A percentile compares a stretch with the other conserved stretches of the same genome.
phyloP scores from a whole-genome alignment of 2,797 vertebrate species.

The Hippocampus kuda region DNA sequence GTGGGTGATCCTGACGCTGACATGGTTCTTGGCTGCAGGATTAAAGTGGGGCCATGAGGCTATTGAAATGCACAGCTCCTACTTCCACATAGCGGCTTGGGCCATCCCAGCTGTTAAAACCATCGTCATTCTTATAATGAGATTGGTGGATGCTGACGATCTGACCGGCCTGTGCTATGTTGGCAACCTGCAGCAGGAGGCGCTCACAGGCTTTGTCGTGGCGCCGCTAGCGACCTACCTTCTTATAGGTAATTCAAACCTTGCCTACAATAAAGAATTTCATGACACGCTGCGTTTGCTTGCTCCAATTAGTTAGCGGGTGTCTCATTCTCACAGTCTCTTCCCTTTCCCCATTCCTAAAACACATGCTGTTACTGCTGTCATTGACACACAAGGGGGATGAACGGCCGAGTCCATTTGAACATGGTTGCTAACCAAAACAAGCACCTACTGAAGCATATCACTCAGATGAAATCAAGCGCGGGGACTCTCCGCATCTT shows the following conservation, averaged over 20 bases:
- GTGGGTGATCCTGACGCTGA: conserved; percentile 97
- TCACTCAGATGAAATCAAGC: too few relatives aligned
- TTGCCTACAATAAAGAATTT: not conserved
- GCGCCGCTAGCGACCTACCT: conserved; percentile 93
- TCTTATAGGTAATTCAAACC: conserved; percentile 68
- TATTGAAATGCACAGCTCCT: conserved; percentile 99
- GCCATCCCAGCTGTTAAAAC: conserved; percentile 96
- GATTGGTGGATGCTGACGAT: conserved; percentile 91
- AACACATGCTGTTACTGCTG: too few relatives aligned
- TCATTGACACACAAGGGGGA: too few relatives aligned
- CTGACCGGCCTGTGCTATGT: conserved; percentile 93
- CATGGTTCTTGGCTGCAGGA: conserved; percentile 95
- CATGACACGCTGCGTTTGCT: not conserved
- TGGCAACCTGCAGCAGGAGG: conserved; percentile 91
- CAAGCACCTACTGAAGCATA: too few relatives aligned
- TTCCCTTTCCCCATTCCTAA: too few relatives aligned
- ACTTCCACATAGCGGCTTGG: conserved; percentile 99
- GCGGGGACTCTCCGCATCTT: too few relatives aligned
- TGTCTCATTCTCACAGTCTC: too few relatives aligned
- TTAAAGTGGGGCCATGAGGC: conserved; percentile 98
- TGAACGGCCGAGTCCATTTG: too few relatives aligned
- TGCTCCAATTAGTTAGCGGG: not conserved
- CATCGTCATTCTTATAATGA: conserved; percentile 96
- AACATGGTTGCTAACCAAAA: too few relatives aligned
- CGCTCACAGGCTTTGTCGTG: conserved; percentile 91